Evolutionary conservation across 2,797 vertebrate genomes (phyloP).

Genomic region (Florisuga fusca): DNA sequence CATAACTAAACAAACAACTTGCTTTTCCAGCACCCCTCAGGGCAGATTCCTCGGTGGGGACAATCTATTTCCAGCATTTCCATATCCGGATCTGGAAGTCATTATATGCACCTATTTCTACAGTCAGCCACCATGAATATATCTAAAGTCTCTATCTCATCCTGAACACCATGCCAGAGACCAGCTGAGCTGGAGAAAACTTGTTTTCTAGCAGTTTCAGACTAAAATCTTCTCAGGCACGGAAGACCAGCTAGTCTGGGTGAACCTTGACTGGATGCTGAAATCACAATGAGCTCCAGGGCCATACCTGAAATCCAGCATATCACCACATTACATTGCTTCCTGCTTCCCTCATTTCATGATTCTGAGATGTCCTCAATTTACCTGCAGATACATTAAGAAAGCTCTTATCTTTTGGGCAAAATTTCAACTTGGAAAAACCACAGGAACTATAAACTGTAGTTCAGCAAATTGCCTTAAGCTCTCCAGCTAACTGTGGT

Average conservation of each 20-base stretch:
- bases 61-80: conserved; percentile 57
- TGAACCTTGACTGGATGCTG: neutral
- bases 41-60: conserved; percentile 39
- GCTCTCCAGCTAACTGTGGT: conserved; percentile 54
- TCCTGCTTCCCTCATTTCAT: conserved; percentile 13
- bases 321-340: neutral
- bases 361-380: conserved; percentile 33
- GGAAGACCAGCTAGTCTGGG: neutral
- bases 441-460: conserved; percentile 51
- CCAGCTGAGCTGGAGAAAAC: neutral
- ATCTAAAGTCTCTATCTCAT: conserved; percentile 52
- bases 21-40: conserved; percentile 3
- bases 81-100: conserved; percentile 48
- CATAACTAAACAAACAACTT: conserved; percentile 26
- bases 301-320: neutral
- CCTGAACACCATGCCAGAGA: neutral
- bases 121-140: neutral
- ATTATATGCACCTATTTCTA: conserved; percentile 57
- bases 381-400: conserved; percentile 43
- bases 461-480: conserved; percentile 50
- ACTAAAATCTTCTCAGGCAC: neutral
- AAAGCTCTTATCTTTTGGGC: conserved; percentile 59
- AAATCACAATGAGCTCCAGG: neutral
- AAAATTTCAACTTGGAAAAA: conserved; percentile 48
- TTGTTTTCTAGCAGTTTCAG: neutral